phyloP scores from a whole-genome alignment of 2,888 invertebrate species.

The Mycalesis mineus region DNA sequence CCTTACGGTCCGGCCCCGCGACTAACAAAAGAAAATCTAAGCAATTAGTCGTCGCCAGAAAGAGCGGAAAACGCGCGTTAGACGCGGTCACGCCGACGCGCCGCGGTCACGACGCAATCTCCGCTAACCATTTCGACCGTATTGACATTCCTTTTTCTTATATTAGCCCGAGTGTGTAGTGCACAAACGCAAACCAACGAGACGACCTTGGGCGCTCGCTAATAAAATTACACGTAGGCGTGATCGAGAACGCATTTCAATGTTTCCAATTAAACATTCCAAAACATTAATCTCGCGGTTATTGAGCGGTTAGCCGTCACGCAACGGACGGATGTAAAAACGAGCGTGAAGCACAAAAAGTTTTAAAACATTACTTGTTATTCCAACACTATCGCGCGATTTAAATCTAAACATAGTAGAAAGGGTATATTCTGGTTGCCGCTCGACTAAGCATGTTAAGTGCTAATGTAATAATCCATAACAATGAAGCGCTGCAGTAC shows the following conservation, averaged over 20 bases:
- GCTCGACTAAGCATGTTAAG: constrained; percentile 74
- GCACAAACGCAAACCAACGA: too few species aligned
- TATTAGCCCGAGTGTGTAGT: constrained; percentile 12
- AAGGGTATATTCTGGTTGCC: constrained; percentile 62
- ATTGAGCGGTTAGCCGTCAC: constrained; percentile 39
- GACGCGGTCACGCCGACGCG: constrained; percentile 69
- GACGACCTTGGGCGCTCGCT: constrained; percentile 25
- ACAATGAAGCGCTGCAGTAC: constrained; percentile 73
- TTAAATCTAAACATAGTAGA: constrained; percentile 49
- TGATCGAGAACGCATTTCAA: constrained; percentile 29
- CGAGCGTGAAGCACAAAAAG: constrained; percentile 45
- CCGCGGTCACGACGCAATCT: constrained; percentile 50
- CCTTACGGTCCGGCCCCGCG: constrained; percentile 68
- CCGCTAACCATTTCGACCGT: constrained; percentile 25
- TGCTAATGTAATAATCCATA: constrained; percentile 78
- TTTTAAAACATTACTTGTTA: constrained; percentile 53
- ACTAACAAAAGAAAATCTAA: constrained; percentile 78
- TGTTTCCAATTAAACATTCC: constrained; percentile 29
- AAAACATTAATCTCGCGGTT: constrained; percentile 43
- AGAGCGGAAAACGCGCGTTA: constrained; percentile 77
- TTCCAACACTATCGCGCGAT: constrained; percentile 51
- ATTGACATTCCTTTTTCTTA: constrained; percentile 24
- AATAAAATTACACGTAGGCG: constrained; percentile 19
- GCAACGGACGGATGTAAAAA: constrained; percentile 40
- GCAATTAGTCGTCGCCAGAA: constrained; percentile 78